Base-by-base conservation (phyloP, 2,797 vertebrate genomes). In the Urocyon cinereoargenteus region DNA sequence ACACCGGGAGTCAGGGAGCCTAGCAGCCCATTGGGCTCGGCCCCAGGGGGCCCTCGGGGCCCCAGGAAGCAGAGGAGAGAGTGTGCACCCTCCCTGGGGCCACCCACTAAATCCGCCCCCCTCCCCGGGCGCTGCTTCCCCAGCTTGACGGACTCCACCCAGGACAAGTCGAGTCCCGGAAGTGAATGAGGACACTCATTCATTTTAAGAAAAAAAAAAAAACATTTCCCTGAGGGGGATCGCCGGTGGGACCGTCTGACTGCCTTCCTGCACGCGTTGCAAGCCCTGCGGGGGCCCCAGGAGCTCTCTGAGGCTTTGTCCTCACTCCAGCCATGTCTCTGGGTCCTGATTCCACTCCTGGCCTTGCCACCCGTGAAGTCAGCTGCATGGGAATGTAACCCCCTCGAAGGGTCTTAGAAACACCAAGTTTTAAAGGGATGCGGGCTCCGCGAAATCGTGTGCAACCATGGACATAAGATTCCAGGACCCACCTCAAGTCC, bases 241-340 rank as follows among this genome's bases (percentile, higher is more conserved):
- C 26, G 5, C 28, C 9, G 0, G 11, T 21, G 45, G 75, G 75
- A 4, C 49, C 53, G 49, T 78, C 75, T 12, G 49, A 21, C 49
- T 0, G 1, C 49, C 49, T 13, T 19, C 75, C 28, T 1, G 11
- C 0, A 1, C 26, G n/a, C 18, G 1, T 78, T 18, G 28, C 18
- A 10, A 19, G 1, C 31, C n/a, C 31, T 31, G 14, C 1, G 14
- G 40, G 72, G 72, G 6, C 24, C 16, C 40, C 19, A 9, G 13
- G 0, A 3, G 19, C 10, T 59, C 68, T 14, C 2, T 9, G 5
- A 9, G 0, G 6, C 14, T 49, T 16, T 24, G n/a, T 2, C 5
- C 61, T 28, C 16, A 18, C 28, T 26, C 66, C 0, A 0, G 40
- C 18, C 36, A 15, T 13, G 21, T 4, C 28, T 5, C 57, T 31